These are phyloP conservation scores for Xenopus petersii DNA, from an alignment of 2,797 vertebrate species.

Conservation along the genomic window DNA sequence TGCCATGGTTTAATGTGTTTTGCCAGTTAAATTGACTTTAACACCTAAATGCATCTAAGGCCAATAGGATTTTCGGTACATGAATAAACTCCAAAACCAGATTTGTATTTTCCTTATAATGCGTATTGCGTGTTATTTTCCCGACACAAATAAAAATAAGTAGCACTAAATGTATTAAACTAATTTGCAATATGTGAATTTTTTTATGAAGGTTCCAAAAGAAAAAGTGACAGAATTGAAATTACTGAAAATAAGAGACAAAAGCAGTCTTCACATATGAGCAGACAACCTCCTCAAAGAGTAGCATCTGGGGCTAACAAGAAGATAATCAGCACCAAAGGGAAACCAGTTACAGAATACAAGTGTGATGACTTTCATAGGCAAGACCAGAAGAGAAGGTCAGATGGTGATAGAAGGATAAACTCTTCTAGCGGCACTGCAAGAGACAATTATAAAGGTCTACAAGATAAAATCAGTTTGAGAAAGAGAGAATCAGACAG, in stretches of 20 bases:
- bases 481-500: constrained; percentile 79
- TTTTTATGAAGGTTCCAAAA: constrained; percentile 79
- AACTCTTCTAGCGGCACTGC: constrained; percentile 67
- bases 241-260: constrained; percentile 81
- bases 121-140: too few relatives aligned
- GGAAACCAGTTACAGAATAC: constrained; percentile 72
- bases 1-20: too few relatives aligned
- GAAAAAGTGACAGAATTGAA: constrained; percentile 85
- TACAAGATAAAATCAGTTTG: constrained; percentile 69
- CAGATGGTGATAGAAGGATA: constrained; percentile 74
- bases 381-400: constrained; percentile 71
- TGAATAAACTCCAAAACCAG: too few relatives aligned
- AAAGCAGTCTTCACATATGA: constrained; percentile 73
- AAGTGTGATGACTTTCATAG: constrained; percentile 83
- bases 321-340: constrained; percentile 71
- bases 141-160: too few relatives aligned
- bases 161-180: background rate
- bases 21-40: too few relatives aligned
- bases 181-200: background rate
- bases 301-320: constrained; percentile 77
- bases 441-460: constrained; percentile 72
- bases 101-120: too few relatives aligned
- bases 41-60: too few relatives aligned
- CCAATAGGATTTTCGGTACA: too few relatives aligned
- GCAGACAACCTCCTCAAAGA: constrained; percentile 79